Conservation (phyloP, 2,113 vertebrate genomes). For the Forbesichthys papilliferus region DNA sequence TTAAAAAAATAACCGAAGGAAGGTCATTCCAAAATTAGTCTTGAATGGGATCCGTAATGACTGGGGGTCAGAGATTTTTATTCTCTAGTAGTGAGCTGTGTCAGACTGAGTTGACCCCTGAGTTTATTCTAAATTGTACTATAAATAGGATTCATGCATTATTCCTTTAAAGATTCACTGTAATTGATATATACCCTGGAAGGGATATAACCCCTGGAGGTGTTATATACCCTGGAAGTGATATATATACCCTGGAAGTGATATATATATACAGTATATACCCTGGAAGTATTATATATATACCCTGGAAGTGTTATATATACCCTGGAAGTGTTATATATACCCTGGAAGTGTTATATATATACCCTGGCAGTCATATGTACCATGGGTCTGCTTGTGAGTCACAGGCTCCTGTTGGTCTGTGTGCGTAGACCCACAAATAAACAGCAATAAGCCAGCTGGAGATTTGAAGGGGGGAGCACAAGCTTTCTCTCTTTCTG, state of each 20-base stretch:
- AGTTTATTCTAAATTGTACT: conserved; percentile 20
- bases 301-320: too few species aligned
- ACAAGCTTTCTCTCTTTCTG: conserved; percentile 60
- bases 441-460: conserved; percentile 75
- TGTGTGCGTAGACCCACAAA: conserved; percentile 73
- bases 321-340: too few species aligned
- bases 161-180: conserved; percentile 45
- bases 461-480: conserved; percentile 65
- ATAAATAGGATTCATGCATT: conserved; percentile 41
- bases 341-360: too few species aligned
- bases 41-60: too few species aligned
- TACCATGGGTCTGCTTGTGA: conserved; percentile 20
- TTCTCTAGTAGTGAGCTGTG: background rate
- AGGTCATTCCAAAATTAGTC: too few species aligned
- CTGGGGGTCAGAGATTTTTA: background rate
- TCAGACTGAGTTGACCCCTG: background rate
- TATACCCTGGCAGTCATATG: too few species aligned
- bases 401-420: conserved; percentile 79
- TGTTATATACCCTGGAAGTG: too few species aligned
- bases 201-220: too few species aligned
- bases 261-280: too few species aligned
- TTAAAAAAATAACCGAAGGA: too few species aligned
- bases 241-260: too few species aligned
- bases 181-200: conserved; percentile 40
- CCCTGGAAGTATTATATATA: too few species aligned